These are phyloP conservation scores for Microvelia longipes DNA, from an alignment of 1,140 invertebrate genomes.

Conservation along the genomic window DNA sequence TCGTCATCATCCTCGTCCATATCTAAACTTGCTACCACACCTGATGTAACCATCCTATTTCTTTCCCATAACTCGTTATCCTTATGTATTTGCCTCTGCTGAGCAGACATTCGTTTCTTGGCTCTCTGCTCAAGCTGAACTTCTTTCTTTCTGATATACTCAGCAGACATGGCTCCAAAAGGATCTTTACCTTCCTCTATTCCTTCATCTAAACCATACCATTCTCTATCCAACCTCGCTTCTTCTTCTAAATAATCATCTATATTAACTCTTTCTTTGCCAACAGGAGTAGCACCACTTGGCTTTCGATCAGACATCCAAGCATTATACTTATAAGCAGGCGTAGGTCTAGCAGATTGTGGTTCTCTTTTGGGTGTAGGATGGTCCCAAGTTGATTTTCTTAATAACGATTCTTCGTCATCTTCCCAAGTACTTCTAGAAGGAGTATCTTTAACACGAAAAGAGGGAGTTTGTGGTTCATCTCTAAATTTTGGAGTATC, in stretches of 20 bases:
- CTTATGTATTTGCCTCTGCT: conserved; percentile 86
- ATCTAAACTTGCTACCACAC: conserved; percentile 78
- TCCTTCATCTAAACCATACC: conserved; percentile 89
- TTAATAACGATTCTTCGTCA: conserved; percentile 43
- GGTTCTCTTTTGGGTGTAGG: conserved; percentile 56
- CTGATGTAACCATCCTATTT: conserved; percentile 92
- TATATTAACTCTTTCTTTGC: conserved; percentile 20
- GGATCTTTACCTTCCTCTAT: conserved; percentile 88
- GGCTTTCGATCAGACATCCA: conserved; percentile 54
- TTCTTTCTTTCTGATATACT: conserved; percentile 82
- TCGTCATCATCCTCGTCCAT: conserved; percentile 86
- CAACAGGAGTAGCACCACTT: conserved; percentile 42
- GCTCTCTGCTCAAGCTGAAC: conserved; percentile 77
- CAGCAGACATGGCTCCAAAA: conserved; percentile 74
- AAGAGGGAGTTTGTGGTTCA: conserved; percentile 64
- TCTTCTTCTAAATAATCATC: conserved; percentile 82
- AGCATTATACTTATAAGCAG: conserved; percentile 67
- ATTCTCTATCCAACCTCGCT: conserved; percentile 80
- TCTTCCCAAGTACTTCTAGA: conserved; percentile 75
- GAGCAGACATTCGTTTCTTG: conserved; percentile 81
- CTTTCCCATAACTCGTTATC: conserved; percentile 98
- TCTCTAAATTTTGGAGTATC: conserved; percentile 40
- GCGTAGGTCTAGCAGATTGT: conserved; percentile 43
- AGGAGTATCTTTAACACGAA: conserved; percentile 49
- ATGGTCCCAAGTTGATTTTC: conserved; percentile 76